These are phyloP conservation scores for Spinibarbus caldwelli DNA, from an alignment of 2,797 vertebrate genomes.

Conservation along the genomic window DNA sequence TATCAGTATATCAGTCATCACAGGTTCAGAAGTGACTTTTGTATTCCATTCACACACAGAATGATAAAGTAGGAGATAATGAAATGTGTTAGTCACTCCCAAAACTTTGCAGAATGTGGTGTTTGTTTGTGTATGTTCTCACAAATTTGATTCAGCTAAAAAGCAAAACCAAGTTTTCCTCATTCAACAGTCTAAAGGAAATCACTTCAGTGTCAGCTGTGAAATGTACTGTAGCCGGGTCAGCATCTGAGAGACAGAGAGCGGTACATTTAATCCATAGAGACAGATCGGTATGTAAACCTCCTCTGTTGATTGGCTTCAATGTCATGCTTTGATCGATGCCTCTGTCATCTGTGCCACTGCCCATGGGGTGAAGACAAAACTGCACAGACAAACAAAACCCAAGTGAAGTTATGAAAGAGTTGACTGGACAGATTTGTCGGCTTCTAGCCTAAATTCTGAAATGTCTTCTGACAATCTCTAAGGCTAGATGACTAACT, in stretches of 20 bases:
- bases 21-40: neutral
- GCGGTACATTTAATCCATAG: slow-evolving; percentile 56
- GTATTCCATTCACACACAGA: neutral
- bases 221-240: slow-evolving; percentile 37
- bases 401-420: slow-evolving; percentile 57
- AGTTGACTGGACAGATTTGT: slow-evolving; percentile 56
- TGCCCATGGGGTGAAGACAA: slow-evolving; percentile 52
- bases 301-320: slow-evolving; percentile 53
- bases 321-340: slow-evolving; percentile 60
- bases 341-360: slow-evolving; percentile 56
- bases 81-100: neutral
- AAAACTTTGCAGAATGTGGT: neutral
- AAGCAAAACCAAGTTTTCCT: neutral
- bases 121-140: neutral
- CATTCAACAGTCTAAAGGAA: slow-evolving; percentile 25
- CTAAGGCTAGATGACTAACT: neutral
- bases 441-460: neutral
- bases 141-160: too few species aligned
- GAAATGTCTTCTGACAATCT: slow-evolving; percentile 18
- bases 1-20: neutral
- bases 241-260: slow-evolving; percentile 48
- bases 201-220: slow-evolving; percentile 34
- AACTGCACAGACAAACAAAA: slow-evolving; percentile 61
- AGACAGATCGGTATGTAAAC: slow-evolving; percentile 55
- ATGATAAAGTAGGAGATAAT: neutral